Evolutionary conservation across 2,888 invertebrate species (phyloP), one percentile per base, ranked within the genome.

Genomic region (Tachina lurida): DNA sequence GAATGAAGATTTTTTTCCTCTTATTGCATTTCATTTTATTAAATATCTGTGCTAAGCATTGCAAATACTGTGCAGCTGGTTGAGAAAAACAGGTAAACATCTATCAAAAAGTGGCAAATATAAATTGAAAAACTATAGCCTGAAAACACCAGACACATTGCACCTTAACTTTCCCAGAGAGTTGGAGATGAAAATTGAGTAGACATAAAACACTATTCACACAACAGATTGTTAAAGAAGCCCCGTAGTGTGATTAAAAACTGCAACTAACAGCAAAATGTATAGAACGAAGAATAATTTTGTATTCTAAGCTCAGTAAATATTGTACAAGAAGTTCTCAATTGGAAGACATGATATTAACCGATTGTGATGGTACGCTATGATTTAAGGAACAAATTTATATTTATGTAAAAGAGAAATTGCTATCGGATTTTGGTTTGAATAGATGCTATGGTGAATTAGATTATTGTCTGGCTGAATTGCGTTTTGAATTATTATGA

Each of bases 91-190:
- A 65, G 76, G 78, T 84, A 77, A 75, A 60, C 84, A 82, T 84
- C 83, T 87, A 87, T 84, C 84, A 84, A 84, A 79, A 83, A 76
- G 84, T 87, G 84, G 87, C 83, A 85, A 87, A 87, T 87, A 87
- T 83, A 87, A 87, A 87, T 87, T 83, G 87, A 87, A 87, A 84
- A 83, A 84, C 84, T 79, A 76, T 79, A 83, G 86, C 86, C 86
- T 83, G 79, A 86, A 86, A 80, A 83, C 86, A 76, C 63, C 49
- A 79, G 79, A 80, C 83, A 86, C 75, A 60, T 73, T 75, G 71
- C 85, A 79, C 79, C 79, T 85, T 81, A 63, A 71, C 78, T 68
- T 58, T 54, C 45, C 54, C 41, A 22, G 8, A 56, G 65, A 73
- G 8, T 17, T 17, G n/a, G 52, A 56, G 47, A 70, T 52, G 63